phyloP scores from a whole-genome alignment of 2,113 vertebrate genomes.

The Oreotrochilus melanogaster region DNA sequence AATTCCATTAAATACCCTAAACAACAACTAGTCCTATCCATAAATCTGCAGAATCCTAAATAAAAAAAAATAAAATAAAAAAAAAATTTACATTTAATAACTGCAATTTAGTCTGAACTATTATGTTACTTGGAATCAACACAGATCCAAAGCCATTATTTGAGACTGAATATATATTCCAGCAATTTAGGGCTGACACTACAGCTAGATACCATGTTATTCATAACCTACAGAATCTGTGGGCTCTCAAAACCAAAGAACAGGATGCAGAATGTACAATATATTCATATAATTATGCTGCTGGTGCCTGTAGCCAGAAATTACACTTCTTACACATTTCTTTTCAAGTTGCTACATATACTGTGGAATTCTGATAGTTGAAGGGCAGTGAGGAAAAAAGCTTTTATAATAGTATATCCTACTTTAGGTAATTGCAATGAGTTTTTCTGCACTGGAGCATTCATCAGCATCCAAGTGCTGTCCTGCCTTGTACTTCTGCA shows the following conservation, averaged over 20 bases:
- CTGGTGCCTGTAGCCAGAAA: background rate
- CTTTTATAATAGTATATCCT: constrained; percentile 1
- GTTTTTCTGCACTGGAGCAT: constrained; percentile 43
- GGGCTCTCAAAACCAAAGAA: constrained; percentile 10
- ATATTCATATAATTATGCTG: background rate
- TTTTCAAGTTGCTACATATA: background rate
- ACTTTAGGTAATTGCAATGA: constrained; percentile 65
- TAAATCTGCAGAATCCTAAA: background rate
- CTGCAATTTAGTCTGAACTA: background rate
- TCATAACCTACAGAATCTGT: background rate
- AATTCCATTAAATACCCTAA: background rate
- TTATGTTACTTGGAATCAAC: background rate
- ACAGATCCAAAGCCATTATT: constrained; percentile 29
- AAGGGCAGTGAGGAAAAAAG: constrained; percentile 10
- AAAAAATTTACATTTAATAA: background rate
- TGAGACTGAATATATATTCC: background rate
- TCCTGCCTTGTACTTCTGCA: constrained; percentile 25
- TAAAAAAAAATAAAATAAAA: background rate
- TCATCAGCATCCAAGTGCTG: background rate
- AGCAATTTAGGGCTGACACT: constrained; percentile 13
- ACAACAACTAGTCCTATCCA: background rate
- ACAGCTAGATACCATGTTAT: background rate
- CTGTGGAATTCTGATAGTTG: constrained; percentile 1
- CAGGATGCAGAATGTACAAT: background rate
- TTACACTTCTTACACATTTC: background rate